These are phyloP conservation scores for Schizopygopsis malacanthus DNA, from an alignment of 2,797 vertebrate genomes.

Conservation along the genomic window DNA sequence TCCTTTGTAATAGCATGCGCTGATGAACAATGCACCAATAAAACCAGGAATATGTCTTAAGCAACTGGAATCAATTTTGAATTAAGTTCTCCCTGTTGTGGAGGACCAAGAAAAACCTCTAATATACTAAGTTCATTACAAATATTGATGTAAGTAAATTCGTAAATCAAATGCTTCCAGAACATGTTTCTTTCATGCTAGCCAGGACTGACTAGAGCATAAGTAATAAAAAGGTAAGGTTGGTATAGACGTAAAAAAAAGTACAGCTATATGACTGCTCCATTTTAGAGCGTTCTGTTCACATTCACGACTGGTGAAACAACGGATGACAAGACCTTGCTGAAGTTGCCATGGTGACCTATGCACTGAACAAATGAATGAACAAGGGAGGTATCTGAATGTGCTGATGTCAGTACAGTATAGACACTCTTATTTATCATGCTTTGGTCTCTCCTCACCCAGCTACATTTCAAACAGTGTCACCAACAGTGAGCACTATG, in stretches of 20 bases:
- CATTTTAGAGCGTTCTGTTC: constrained; percentile 50
- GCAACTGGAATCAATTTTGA: neutral
- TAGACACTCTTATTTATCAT: constrained; percentile 29
- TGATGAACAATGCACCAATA: neutral
- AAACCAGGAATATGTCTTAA: neutral
- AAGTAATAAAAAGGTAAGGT: neutral
- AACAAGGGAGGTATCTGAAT: constrained; percentile 42
- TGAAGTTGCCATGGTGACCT: constrained; percentile 70
- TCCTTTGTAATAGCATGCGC: neutral
- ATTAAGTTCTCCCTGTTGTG: neutral
- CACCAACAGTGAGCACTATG: constrained; percentile 33
- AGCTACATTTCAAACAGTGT: constrained; percentile 22
- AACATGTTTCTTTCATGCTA: neutral
- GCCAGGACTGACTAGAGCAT: neutral
- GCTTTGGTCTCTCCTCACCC: constrained; percentile 3
- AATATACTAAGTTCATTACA: neutral
- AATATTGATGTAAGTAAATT: neutral
- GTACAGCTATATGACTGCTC: constrained; percentile 12
- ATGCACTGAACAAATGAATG: constrained; percentile 54
- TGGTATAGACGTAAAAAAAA: neutral
- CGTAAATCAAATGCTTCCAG: neutral
- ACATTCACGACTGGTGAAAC: constrained; percentile 50
- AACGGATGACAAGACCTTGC: constrained; percentile 36
- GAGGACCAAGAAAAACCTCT: neutral
- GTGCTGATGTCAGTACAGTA: constrained; percentile 40